Evolutionary conservation across 2,888 invertebrate species (phyloP).

Genomic region (Eulithis testata): DNA sequence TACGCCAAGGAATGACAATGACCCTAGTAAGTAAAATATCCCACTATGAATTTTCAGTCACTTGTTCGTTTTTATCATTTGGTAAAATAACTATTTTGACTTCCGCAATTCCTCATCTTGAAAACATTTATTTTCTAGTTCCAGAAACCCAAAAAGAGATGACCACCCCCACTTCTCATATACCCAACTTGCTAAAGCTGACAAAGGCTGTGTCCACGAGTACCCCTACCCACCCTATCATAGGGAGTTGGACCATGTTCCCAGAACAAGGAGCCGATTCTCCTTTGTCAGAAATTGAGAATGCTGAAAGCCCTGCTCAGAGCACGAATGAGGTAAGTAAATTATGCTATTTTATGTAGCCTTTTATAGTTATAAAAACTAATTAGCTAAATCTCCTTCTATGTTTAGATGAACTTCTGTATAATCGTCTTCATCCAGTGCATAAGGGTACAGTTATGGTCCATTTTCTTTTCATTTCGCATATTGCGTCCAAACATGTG

Average conservation of each 20-base stretch:
- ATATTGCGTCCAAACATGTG: background rate
- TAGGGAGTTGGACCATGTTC: constrained; percentile 69
- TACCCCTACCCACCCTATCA: constrained; percentile 70
- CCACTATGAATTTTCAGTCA: constrained; percentile 23
- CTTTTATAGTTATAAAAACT: too few relatives aligned
- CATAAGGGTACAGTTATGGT: too few relatives aligned
- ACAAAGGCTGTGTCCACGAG: constrained; percentile 71
- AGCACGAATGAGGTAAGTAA: constrained; percentile 64
- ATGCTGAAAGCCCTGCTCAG: constrained; percentile 67
- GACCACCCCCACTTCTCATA: constrained; percentile 73
- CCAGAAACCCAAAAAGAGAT: constrained; percentile 59
- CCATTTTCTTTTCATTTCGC: too few relatives aligned
- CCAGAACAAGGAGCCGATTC: constrained; percentile 71
- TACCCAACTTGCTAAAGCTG: constrained; percentile 62
- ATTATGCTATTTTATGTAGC: background rate
- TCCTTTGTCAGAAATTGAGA: constrained; percentile 78
- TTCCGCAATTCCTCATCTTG: too few relatives aligned
- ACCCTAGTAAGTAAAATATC: constrained; percentile 50
- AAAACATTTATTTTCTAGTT: constrained; percentile 38
- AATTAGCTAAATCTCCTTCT: too few relatives aligned
- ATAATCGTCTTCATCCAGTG: too few relatives aligned
- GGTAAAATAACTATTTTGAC: background rate
- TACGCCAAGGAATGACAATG: constrained; percentile 59
- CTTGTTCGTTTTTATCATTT: constrained; percentile 28
- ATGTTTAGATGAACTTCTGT: too few relatives aligned